Percentiles rank a stretch among this genome's conserved stretches.
phyloP scores from a whole-genome alignment of 2,113 vertebrate genomes.

The Pseudois nayaur region DNA sequence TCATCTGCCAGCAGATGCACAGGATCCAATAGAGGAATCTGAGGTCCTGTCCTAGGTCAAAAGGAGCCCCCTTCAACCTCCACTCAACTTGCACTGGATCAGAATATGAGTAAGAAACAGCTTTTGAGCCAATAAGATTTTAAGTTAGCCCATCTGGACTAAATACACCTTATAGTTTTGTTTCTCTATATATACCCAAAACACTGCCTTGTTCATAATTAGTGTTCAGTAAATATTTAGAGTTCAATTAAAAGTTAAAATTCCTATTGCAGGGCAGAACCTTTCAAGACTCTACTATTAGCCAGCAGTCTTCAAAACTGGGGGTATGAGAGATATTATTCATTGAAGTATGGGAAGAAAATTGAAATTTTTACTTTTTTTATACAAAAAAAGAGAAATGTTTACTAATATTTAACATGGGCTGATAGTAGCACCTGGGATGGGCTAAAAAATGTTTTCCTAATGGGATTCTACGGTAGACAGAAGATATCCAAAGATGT shows the following conservation, averaged over 20 bases:
- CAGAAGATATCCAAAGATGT: not conserved
- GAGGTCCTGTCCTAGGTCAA: not conserved
- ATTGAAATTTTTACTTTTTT: constrained; percentile 25
- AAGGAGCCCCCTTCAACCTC: not conserved
- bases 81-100: not conserved
- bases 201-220: constrained; percentile 32
- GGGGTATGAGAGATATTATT: not conserved
- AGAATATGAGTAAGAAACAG: not conserved
- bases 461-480: not conserved
- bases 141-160: not conserved
- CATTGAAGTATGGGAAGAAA: not conserved
- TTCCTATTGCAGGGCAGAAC: not conserved
- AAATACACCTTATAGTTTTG: not conserved
- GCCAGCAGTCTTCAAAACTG: not conserved
- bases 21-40: not conserved
- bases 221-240: constrained; percentile 9
- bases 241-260: constrained; percentile 39
- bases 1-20: not conserved
- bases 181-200: not conserved
- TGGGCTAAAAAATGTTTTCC: not conserved
- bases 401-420: constrained; percentile 32
- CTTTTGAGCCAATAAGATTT: not conserved
- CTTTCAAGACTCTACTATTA: not conserved
- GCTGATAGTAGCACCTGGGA: not conserved
- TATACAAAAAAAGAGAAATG: constrained; percentile 10